Evolutionary conservation across 1,140 invertebrate species (phyloP).

Genomic region (Capitella teleta): DNA sequence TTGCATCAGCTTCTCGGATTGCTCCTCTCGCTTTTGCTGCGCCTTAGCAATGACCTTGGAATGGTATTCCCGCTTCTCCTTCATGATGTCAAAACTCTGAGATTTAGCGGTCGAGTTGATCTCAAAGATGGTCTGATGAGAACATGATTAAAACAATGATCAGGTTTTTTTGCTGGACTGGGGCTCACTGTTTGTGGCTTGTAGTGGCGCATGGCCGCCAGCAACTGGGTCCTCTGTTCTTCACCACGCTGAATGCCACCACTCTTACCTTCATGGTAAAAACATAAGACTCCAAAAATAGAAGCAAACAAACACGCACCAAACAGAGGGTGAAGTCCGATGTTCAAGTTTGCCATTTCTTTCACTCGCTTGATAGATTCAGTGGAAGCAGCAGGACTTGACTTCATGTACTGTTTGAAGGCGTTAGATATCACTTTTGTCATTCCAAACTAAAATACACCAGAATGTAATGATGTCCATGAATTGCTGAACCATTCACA

Average conservation of each 20-base stretch:
- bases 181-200: conserved; percentile 37
- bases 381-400: conserved; percentile 69
- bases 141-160: background rate
- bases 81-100: conserved; percentile 43
- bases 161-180: background rate
- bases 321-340: conserved; percentile 52
- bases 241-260: too few species aligned
- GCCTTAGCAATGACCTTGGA: conserved; percentile 16
- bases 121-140: conserved; percentile 81
- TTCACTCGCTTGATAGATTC: conserved; percentile 82
- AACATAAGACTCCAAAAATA: conserved; percentile 1
- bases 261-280: background rate
- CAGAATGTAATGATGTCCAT: too few species aligned
- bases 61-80: conserved; percentile 43
- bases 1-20: too few species aligned
- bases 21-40: conserved; percentile 9
- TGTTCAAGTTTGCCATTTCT: conserved; percentile 44
- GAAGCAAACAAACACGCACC: too few species aligned
- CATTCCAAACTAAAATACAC: too few species aligned
- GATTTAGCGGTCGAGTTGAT: conserved; percentile 70
- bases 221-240: too few species aligned
- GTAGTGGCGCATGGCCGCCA: too few species aligned
- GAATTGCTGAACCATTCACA: too few species aligned
- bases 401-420: conserved; percentile 77
- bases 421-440: conserved; percentile 76